These are phyloP conservation scores for Hypanus sabinus DNA, from an alignment of 2,113 vertebrate species.

Conservation along the genomic window DNA sequence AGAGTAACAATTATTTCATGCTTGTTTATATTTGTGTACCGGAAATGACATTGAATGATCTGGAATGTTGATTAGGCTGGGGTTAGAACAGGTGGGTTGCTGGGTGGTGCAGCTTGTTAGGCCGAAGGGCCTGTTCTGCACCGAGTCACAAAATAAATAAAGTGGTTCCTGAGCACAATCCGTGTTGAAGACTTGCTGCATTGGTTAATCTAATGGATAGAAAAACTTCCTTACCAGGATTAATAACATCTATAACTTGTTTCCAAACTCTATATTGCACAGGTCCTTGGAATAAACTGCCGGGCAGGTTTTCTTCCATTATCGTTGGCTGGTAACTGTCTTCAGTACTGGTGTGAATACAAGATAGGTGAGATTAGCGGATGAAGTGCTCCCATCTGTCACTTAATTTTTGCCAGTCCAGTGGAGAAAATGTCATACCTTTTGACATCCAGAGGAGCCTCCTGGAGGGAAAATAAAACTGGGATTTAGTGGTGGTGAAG, in stretches of 20 bases:
- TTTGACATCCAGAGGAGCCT: not conserved
- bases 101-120: too few species aligned
- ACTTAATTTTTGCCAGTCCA: not conserved
- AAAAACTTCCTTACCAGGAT: conserved; percentile 3
- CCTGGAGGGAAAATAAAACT: not conserved
- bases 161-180: not conserved
- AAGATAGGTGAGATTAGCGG: not conserved
- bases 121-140: too few species aligned
- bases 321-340: not conserved
- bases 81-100: too few species aligned
- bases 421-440: not conserved
- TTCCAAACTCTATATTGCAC: conserved; percentile 8
- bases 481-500: not conserved
- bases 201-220: not conserved
- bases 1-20: too few species aligned
- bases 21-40: too few species aligned
- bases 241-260: conserved; percentile 13
- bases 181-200: not conserved
- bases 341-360: not conserved
- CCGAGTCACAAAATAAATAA: too few species aligned
- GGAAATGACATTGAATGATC: too few species aligned
- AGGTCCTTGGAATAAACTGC: not conserved
- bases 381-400: not conserved
- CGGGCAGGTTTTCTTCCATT: not conserved
- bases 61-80: too few species aligned